phyloP scores from a whole-genome alignment of 1,140 invertebrate species.

The Mizuhopecten yessoensis region DNA sequence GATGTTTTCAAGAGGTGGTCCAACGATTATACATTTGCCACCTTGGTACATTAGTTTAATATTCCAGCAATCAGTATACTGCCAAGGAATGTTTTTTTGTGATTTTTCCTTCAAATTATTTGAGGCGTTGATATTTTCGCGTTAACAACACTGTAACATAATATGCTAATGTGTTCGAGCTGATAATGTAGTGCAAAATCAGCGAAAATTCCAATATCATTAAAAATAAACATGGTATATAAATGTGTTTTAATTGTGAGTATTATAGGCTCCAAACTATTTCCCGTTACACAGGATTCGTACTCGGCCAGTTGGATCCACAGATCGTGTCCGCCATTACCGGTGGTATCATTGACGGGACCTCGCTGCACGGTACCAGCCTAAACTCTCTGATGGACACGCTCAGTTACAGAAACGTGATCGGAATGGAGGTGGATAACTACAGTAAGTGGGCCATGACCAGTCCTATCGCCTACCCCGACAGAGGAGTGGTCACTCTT shows the following conservation, averaged over 20 bases:
- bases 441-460: constrained; percentile 25
- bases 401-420: neutral
- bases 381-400: neutral
- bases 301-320: neutral
- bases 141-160: no score
- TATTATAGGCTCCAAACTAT: neutral
- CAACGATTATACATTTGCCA: neutral
- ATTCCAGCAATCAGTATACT: no score
- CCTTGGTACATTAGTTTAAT: neutral
- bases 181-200: neutral
- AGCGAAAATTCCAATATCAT: neutral
- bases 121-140: no score
- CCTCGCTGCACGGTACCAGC: neutral
- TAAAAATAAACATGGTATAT: neutral
- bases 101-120: no score
- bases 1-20: neutral
- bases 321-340: constrained; percentile 23
- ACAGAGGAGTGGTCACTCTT: neutral
- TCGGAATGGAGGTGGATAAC: constrained; percentile 1
- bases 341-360: neutral
- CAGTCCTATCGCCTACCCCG: neutral
- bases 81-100: no score
- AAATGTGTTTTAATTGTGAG: neutral
- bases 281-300: neutral
- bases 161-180: neutral